Conservation (phyloP, 2,888 invertebrate genomes). For the Yponomeuta sedellus region DNA sequence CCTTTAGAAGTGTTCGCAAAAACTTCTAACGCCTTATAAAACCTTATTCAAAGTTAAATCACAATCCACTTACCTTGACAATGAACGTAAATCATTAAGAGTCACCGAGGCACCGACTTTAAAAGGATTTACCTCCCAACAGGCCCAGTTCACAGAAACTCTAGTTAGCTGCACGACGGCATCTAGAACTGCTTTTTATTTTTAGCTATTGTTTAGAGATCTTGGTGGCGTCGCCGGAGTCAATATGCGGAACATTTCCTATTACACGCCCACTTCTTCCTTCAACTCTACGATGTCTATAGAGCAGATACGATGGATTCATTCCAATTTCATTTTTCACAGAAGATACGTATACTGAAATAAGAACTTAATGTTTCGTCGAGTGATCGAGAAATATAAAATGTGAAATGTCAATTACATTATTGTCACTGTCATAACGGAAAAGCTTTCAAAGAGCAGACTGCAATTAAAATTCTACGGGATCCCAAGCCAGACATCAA, state of each 20-base stretch:
- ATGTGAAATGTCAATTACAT: too few species aligned
- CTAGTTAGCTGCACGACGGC: not conserved
- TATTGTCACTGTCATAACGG: too few species aligned
- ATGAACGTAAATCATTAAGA: too few species aligned
- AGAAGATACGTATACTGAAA: too few species aligned
- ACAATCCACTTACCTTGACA: too few species aligned
- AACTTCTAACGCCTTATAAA: too few species aligned
- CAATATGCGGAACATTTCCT: slow-evolving; percentile 77
- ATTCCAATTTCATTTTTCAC: not conserved
- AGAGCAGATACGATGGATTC: slow-evolving; percentile 33
- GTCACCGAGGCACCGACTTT: too few species aligned
- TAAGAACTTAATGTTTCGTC: too few species aligned
- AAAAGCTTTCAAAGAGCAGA: not conserved
- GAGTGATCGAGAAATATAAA: too few species aligned
- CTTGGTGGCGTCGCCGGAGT: slow-evolving; percentile 63
- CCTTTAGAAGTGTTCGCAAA: too few species aligned
- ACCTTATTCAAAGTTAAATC: too few species aligned
- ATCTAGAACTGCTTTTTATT: not conserved
- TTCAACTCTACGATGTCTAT: slow-evolving; percentile 43
- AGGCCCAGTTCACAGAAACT: not conserved
- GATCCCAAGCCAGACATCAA: not conserved
- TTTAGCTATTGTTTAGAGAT: slow-evolving; percentile 62
- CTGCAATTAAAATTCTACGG: not conserved
- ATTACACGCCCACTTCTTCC: slow-evolving; percentile 76
- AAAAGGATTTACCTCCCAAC: too few species aligned